Base-by-base conservation (phyloP, 2,113 vertebrate genomes). In the Orthonyx spaldingii region DNA sequence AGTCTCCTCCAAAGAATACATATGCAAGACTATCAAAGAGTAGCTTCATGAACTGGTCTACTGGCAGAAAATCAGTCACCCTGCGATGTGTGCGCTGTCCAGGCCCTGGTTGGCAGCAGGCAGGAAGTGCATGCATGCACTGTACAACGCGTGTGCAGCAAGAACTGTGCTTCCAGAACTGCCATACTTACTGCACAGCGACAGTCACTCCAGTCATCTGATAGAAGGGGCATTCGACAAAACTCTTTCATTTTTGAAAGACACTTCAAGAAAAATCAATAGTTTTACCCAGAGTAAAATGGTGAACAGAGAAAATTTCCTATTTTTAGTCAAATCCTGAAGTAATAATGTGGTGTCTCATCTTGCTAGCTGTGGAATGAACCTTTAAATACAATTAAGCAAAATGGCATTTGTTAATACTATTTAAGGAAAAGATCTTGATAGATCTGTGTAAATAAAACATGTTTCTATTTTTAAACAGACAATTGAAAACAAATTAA, bases 41-140 rank as follows among this genome's bases (percentile, higher is more conserved):
- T 0, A n/a, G 37, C 32, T 71, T 77, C n/a, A 50, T 4, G 21
- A 88, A 61, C 30, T 35, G 50, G 71, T 96, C 95, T 92, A 28
- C 96, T 94, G 90, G 92, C 95, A 97, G 96, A 94, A 96, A 95
- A 80, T 94, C 95, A 90, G 61, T 64, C 52, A 71, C 33, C 19
- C 65, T 71, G 16, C 68, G 2, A 2, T 7, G 82, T 39, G 50
- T 35, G 90, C 35, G 70, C 59, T 70, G 86, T 47, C 94, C 79
- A 84, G 64, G 35, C 3, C 14, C 66, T 70, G 0, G 6, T 2
- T 49, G 88, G 90, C 84, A 95, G 82, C 95, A 90, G 56, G 92
- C 90, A 88, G 49, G 52, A 90, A 77, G 76, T 63, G 86, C 92
- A 47, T 8, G 50, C 96, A 92, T 95, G 89, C 79, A 52, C 90